Base-by-base conservation (phyloP, 2,888 invertebrate species). In the Thecocarcelia acutangulata region DNA sequence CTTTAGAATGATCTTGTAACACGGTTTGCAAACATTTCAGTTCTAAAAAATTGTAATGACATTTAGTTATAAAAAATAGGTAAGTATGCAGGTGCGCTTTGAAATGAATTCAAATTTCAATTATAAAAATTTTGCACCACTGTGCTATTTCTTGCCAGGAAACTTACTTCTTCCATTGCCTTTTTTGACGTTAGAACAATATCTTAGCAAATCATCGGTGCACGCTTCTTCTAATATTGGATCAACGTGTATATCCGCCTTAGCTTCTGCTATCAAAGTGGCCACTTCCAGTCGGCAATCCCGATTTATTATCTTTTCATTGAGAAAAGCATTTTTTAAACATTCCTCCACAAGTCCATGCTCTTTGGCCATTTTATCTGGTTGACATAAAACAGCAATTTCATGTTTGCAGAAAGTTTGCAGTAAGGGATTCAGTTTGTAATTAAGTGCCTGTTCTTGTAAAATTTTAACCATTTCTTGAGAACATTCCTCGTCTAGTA, bases 181-280 rank as follows among this genome's bases (percentile, higher is more conserved):
- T 89, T 96, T 95, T 61, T 94, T 94, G 24, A 98, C 92, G 87
- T 94, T 93, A 84, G 94, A 93, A 88, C 97, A 97, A 88, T 94
- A 95, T 87, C 95, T 95, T 58, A 94, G 91, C 80, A 97, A 92
- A 91, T 99, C 98, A 19, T 95, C 91, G 9, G 95, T 94, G 89
- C 99, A 99, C 0, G 97, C 96, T 83, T 95, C 93, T 89, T 97
- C 96, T 77, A 99, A 91, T 59, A 97, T 91, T 0, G 98, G 98
- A 92, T 99, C 99, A 1, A 97, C 96, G 85, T 98, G 96, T 83
- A 99, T 97, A 90, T 99, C 99, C 0, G 97, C 96, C 88, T 96
- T 95, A 0, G 96, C 94, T 89, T 97, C 96, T 87, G 97, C 96
- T 84, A 98, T 96, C 81, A 98, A 93, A 85, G 95, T 94, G 0